Base-by-base conservation (phyloP, 2,888 invertebrate genomes). In the Panopea generosa region DNA sequence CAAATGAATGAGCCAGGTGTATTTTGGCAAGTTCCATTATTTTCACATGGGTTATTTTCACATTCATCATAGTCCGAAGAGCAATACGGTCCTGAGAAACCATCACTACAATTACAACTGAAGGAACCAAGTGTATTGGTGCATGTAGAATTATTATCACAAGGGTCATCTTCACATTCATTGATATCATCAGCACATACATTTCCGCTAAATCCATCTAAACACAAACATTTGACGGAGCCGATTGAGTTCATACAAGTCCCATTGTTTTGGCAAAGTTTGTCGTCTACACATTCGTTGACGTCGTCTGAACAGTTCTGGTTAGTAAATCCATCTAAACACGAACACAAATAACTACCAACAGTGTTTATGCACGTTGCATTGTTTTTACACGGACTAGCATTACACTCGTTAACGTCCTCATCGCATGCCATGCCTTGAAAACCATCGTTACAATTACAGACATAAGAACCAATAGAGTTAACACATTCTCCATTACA, bases 101-200 rank as follows among this genome's bases (percentile, higher is more conserved):
- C 78, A 9, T 24, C 11, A 0, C 59, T 43, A 67, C 87, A 87
- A 1, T 62, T 43, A 62, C 87, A 87, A 2, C 22, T 61, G 40
- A 79, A 87, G 14, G 59, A 53, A 20, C 71, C 77, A 9, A 76
- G 50, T 9, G 56, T 47, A 40, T 86, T 70, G 1, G 61, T 26
- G 56, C 87, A 87, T 6, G 68, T 72, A 7, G 77, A 78, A 43
- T 84, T 77, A 47, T 82, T 83, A 40, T 59, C 33, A 63, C 87
- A 87, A 3, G 84, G 82, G 26, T 52, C 49, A 2, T 63, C 38
- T 0, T 40, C 27, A 73, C 87, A 87, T 24, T 85, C 77, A 49
- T 84, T 70, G 16, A 86, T 75, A 18, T 82, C 61, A 16, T 50
- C 49, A 22, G 79, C 79, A 60, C 87, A 87, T 2, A 52, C 43